Evolutionary conservation across 2,888 invertebrate species (phyloP), one percentile per base, ranked within the genome.

Genomic region (Lepas anatifera): DNA sequence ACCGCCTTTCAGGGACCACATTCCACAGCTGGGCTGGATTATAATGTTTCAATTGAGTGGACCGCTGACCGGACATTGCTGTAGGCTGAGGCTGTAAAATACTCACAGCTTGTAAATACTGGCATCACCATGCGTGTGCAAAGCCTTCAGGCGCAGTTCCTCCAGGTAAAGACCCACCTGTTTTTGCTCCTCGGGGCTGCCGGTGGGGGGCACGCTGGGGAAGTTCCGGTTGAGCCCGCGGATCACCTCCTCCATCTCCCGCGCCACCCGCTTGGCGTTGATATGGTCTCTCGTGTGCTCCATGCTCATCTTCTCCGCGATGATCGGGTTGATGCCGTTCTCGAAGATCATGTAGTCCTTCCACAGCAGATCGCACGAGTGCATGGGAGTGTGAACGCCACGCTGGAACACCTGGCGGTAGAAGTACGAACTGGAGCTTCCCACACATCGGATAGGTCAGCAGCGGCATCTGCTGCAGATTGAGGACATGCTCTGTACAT

Each of bases 331-430:
- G 71, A 96, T 92, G 75, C 89, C 88, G 81, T 96, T 90, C 80
- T 99, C 99, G 78, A 96, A 99, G 0, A 89, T 86, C 76, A 97
- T 95, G 80, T 99, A 99, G 77, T 99, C 99, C 78, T 96, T 96
- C 94, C 94, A 94, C 29, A 99, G 82, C 1, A 91, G 89, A 78
- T 99, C 99, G 78, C 99, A 95, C 71, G 96, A 96, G 64, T 94
- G 89, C 85, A 99, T 95, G 0, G 99, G 99, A 68, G 95, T 99
- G 37, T 95, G 87, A 0, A 97, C 92, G 0, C 95, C 97, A 72
- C 94, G 85, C 81, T 99, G 99, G 79, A 96, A 99, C 0, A 95
- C 90, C 87, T 88, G 77, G 11, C 16, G 39, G 29, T 18, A 46
- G 6, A 13, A 48, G 22, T 10, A 46, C 29, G 3, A 52, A 29